These are phyloP conservation scores for Prinia subflava DNA, from an alignment of 2,113 vertebrate genomes.

Conservation along the genomic window DNA sequence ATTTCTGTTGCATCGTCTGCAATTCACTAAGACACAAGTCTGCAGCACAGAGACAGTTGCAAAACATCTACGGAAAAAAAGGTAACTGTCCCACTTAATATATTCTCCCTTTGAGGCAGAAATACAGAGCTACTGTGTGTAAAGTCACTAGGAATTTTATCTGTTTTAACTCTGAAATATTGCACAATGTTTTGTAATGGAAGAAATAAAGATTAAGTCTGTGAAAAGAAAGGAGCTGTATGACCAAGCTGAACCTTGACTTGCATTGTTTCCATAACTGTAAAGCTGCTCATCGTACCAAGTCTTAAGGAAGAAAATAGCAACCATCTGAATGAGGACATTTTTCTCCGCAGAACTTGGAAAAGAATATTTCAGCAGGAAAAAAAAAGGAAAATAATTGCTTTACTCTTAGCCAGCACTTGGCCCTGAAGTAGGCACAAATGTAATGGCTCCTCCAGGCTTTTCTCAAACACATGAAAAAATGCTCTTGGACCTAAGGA, in stretches of 20 bases:
- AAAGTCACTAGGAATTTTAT: not conserved
- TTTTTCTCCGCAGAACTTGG: not conserved
- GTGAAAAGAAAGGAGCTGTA: not conserved
- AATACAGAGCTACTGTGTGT: not conserved
- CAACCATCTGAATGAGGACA: conserved; percentile 3
- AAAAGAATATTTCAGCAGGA: not conserved
- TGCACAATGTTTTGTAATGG: not conserved
- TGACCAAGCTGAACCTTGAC: not conserved
- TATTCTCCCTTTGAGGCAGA: not conserved
- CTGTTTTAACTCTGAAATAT: not conserved
- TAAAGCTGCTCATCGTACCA: not conserved
- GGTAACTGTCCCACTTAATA: not conserved
- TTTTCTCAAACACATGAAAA: not conserved
- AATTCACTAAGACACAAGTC: not conserved
- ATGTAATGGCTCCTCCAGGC: not conserved
- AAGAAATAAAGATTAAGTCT: not conserved
- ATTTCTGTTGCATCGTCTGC: not conserved
- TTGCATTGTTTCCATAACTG: not conserved
- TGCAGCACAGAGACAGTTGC: not conserved
- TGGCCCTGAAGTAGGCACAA: not conserved
- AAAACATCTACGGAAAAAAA: not conserved
- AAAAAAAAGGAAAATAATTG: not conserved
- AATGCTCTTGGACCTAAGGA: not conserved
- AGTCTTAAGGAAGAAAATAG: conserved; percentile 18
- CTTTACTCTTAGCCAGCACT: not conserved